phyloP scores from a whole-genome alignment of 2,113 vertebrate species.

The Polyodon spathula region DNA sequence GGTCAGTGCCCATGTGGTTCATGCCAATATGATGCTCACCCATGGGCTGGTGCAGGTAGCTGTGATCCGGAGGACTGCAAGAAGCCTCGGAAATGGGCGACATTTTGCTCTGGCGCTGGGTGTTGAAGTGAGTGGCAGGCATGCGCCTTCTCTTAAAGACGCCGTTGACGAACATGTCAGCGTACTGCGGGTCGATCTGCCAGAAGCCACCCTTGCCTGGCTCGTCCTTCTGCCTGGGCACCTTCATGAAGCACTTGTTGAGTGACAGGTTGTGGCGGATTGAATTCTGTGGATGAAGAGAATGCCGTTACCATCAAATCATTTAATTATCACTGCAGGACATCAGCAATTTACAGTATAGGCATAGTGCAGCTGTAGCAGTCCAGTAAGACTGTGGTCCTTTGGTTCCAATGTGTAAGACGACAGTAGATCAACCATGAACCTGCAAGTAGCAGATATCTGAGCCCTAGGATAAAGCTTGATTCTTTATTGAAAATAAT shows the following conservation, averaged over 20 bases:
- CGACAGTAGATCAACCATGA: too few species aligned
- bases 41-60: slow-evolving; percentile 24
- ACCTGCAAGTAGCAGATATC: not conserved
- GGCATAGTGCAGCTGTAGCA: not conserved
- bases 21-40: too few species aligned
- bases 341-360: too few species aligned
- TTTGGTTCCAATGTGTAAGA: too few species aligned
- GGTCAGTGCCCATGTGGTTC: slow-evolving; percentile 14
- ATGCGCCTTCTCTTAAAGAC: slow-evolving; percentile 65
- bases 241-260: slow-evolving; percentile 92
- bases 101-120: slow-evolving; percentile 47
- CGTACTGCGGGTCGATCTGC: slow-evolving; percentile 72
- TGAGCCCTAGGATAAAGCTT: not conserved
- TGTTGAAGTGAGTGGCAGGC: slow-evolving; percentile 52
- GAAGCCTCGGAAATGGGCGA: slow-evolving; percentile 22
- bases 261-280: slow-evolving; percentile 87
- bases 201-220: slow-evolving; percentile 84
- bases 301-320: not conserved
- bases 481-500: not conserved
- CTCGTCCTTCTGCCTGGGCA: slow-evolving; percentile 81
- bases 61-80: slow-evolving; percentile 22
- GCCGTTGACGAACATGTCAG: slow-evolving; percentile 68
- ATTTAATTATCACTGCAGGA: too few species aligned
- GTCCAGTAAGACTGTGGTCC: not conserved
- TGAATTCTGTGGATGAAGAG: slow-evolving; percentile 64